phyloP scores from a whole-genome alignment of 1,140 invertebrate species.

The Drosophila fuyamai region DNA sequence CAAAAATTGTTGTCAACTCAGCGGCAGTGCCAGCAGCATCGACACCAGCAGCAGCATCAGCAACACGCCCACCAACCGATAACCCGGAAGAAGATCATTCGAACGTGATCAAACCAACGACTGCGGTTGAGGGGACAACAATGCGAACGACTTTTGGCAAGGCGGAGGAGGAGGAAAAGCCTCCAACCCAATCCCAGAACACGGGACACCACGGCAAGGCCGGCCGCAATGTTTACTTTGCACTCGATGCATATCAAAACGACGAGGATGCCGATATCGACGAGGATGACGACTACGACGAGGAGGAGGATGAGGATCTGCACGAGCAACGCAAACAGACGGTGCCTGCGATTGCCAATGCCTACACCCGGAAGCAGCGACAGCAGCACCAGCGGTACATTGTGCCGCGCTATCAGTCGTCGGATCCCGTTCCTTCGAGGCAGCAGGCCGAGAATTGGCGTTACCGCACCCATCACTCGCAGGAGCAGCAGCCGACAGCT shows the following conservation, averaged over 20 bases:
- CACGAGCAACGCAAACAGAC: conserved; percentile 34
- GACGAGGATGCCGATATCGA: conserved; percentile 75
- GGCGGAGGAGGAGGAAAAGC: conserved; percentile 46
- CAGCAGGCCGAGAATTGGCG: conserved; percentile 77
- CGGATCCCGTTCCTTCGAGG: conserved; percentile 2
- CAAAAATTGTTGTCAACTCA: conserved; percentile 83
- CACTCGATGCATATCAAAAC: conserved; percentile 73
- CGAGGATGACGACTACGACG: conserved; percentile 68
- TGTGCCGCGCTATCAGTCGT: conserved; percentile 28
- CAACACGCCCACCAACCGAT: conserved; percentile 75
- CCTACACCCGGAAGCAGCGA: conserved; percentile 67
- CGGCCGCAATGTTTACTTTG: conserved; percentile 71
- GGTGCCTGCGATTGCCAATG: conserved; percentile 49
- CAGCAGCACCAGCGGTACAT: conserved; percentile 65
- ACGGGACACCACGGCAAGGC: conserved; percentile 38
- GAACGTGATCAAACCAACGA: conserved; percentile 44
- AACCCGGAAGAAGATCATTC: conserved; percentile 52
- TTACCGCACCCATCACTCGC: conserved; percentile 71
- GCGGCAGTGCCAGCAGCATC: conserved; percentile 64
- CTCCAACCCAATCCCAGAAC: conserved; percentile 5
- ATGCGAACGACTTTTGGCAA: conserved; percentile 84
- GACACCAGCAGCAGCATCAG: conserved; percentile 23
- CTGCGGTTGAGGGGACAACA: conserved; percentile 73
- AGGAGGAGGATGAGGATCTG: conserved; percentile 42
- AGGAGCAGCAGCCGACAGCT: conserved; percentile 54